A percentile compares a stretch with the other conserved stretches of the same genome.
Conservation (phyloP, 2,113 vertebrate species). For the Microcebus ravelobensis region DNA sequence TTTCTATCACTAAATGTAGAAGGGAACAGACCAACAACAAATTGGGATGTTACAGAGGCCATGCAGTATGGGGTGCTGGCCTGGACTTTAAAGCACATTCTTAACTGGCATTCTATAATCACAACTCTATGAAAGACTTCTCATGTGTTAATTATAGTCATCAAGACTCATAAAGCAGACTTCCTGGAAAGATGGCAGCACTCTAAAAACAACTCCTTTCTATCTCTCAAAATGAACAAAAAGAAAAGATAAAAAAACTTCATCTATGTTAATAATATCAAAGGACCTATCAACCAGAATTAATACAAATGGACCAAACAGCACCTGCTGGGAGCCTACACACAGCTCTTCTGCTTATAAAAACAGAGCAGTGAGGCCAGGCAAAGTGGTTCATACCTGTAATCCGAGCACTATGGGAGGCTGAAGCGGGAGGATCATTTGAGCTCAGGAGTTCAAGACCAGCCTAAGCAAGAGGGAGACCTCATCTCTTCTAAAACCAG, state of each 20-base stretch:
- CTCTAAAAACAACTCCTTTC: conserved; percentile 39
- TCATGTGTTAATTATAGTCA: conserved; percentile 45
- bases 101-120: conserved; percentile 43
- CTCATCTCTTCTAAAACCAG: too few relatives aligned
- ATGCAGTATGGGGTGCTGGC: not conserved
- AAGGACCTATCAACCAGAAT: not conserved
- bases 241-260: not conserved
- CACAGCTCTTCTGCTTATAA: not conserved
- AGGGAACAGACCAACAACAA: not conserved
- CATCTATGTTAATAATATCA: not conserved
- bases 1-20: not conserved
- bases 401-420: too few relatives aligned
- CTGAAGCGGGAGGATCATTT: too few relatives aligned
- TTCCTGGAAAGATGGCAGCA: conserved; percentile 61
- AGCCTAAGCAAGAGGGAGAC: too few relatives aligned
- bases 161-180: conserved; percentile 53
- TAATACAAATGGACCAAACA: not conserved
- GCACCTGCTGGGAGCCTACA: not conserved
- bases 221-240: conserved; percentile 35
- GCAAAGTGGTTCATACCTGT: too few relatives aligned
- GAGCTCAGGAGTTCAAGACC: too few relatives aligned
- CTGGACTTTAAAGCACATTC: conserved; percentile 20
- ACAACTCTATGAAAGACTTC: conserved; percentile 49
- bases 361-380: not conserved
- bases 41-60: not conserved